Base-by-base conservation (phyloP, 1,140 invertebrate species). In the Drosophila nigrodunni region DNA sequence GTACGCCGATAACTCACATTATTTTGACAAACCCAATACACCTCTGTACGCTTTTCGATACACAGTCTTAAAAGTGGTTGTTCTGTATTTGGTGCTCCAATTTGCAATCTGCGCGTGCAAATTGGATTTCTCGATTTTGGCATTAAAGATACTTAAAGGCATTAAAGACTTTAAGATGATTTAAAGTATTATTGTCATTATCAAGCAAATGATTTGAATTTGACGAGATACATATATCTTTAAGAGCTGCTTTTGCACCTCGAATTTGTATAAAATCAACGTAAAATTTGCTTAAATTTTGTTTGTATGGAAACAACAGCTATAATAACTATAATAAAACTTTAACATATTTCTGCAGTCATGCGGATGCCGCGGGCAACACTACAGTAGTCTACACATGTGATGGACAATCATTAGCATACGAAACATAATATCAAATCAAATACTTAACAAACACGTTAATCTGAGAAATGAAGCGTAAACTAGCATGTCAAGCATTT, bases 181-280 rank as follows among this genome's bases (percentile, higher is more conserved):
- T 76, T 41, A 44, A 64, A 44, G 13, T 65, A 59, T 74, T 47
- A 39, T 62, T 41, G 70, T 37, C 30, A 44, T 66, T 67, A 10
- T 50, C 49, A 57, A 67, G 67, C 62, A 44, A 46, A 70, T 68
- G 62, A 77, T 76, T 82, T 67, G 43, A 50, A 21, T 50, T 80
- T 71, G 50, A 88, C 77, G 64, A 76, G 71, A 67, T 68, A 59
- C 47, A 47, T 68, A 59, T 50, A 50, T 55, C 25, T 75, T 78
- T 70, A 69, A 64, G 77, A 69, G 72, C 66, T 70, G 35, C n/a
- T n/a, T 78, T 73, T 88, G 79, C 79, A 70, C 79, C 65, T 72
- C n/a, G 34, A 11, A 83, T 83, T 76, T 54, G 41, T 80, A 79
- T 82, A 66, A 61, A 71, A 66, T 37, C 18, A 35, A 37, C 49